Base-by-base conservation (phyloP, 2,113 vertebrate genomes). In the Corynorhinus townsendii region DNA sequence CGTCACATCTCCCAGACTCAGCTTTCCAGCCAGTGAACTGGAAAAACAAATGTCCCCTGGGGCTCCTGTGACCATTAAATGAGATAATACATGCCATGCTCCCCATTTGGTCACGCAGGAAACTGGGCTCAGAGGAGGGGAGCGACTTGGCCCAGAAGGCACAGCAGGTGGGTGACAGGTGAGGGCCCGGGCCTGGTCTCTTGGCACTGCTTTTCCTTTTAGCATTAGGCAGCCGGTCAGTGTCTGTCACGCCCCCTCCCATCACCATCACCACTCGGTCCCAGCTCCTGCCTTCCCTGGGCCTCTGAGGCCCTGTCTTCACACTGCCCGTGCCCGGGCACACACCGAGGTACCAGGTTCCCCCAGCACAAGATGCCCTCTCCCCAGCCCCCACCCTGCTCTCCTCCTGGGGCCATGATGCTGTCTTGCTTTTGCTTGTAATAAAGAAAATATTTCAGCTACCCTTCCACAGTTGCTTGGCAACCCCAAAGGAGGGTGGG, bases 401-500 rank as follows among this genome's bases (percentile, higher is more conserved):
- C 82, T 92, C 64, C 64, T 96, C 86, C 89, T 88, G 93, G 96
- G 97, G 89, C 97, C 97, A 97, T 97, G 97, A 96, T 97, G 96
- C 97, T 97, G 98, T 98, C 98, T 97, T 98, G 97, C 98, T 98
- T 97, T 96, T 98, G 97, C 98, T 98, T 98, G 97, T 98, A 98
- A 98, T 98, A 98, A 98, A 98, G 98, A 98, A 98, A 98, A 99
- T 99, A 99, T 99, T 99, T 99, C 99, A 98, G 99, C 99, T 98
- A 98, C 98, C 98, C 98, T 98, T 99, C 98, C 98, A 95, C 86
- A 98, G 99, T 99, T 99, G 99, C 99, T 97, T 99, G 98, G 99
- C 99, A 99, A 99, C 99, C 97, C 97, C 98, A 98, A 98, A 96
- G 97, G 98, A 98, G 98, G 97, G 12, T 47, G 71, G 90, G 81